Evolutionary conservation across 2,113 vertebrate genomes (phyloP).

Genomic region (Malurus melanocephalus): DNA sequence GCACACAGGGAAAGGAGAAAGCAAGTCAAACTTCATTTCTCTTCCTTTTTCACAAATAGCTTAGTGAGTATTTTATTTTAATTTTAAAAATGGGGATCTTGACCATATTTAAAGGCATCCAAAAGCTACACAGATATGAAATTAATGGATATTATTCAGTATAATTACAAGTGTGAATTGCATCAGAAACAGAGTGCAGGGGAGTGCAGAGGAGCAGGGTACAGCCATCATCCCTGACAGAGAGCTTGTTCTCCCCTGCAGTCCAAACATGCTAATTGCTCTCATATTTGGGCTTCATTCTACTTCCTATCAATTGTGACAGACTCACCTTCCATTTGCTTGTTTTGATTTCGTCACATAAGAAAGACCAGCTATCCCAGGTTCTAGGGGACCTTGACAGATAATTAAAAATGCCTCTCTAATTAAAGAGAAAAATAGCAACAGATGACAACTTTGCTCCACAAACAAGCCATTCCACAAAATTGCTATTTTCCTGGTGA

Average conservation of each 20-base stretch:
- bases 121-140: not conserved
- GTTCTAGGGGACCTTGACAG: slow-evolving; percentile 35
- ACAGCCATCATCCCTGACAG: not conserved
- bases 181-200: not conserved
- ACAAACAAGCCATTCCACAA: slow-evolving; percentile 14
- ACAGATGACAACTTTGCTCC: not conserved
- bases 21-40: not conserved
- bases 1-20: not conserved
- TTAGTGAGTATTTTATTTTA: not conserved
- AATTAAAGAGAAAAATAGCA: slow-evolving; percentile 41
- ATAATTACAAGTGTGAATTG: not conserved
- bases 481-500: not conserved
- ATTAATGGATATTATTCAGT: not conserved
- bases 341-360: slow-evolving; percentile 19
- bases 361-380: slow-evolving; percentile 3
- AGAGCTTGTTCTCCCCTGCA: not conserved
- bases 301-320: not conserved
- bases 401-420: slow-evolving; percentile 42
- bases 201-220: not conserved
- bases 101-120: not conserved
- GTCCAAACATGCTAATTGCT: slow-evolving; percentile 25
- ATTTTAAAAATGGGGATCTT: not conserved
- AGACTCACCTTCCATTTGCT: not conserved
- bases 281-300: not conserved
- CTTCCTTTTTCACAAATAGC: not conserved